These are phyloP conservation scores for Turritopsis rubra DNA, from an alignment of 30 jellyfish, hydroid and myxozoan genomes.

Conservation along the genomic window DNA sequence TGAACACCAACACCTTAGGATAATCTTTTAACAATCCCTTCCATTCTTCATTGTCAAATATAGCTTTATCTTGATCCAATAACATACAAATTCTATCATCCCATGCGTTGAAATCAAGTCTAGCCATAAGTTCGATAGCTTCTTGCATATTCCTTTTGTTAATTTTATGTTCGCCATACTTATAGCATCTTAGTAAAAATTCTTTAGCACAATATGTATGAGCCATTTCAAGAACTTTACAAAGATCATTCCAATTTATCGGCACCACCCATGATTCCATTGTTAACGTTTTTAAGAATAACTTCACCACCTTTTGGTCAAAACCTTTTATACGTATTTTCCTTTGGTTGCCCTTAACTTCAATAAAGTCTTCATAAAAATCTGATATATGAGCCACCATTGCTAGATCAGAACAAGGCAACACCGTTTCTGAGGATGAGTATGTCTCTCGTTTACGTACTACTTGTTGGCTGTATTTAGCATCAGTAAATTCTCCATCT, in stretches of 20 bases:
- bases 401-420: not conserved
- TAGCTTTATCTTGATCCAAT: not conserved
- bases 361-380: not conserved
- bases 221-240: not conserved
- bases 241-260: not conserved
- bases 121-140: not conserved
- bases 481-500: too few species aligned
- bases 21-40: not conserved
- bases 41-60: not conserved
- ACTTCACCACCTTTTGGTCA: not conserved
- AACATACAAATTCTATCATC: not conserved
- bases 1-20: not conserved
- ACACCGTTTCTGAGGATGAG: too few species aligned
- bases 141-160: not conserved
- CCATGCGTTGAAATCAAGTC: not conserved
- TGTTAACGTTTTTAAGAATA: not conserved
- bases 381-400: not conserved
- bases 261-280: not conserved
- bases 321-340: not conserved
- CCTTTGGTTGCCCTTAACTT: not conserved
- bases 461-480: too few species aligned
- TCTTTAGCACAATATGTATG: not conserved
- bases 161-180: not conserved
- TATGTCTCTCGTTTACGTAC: too few species aligned
- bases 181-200: not conserved